Percentiles rank a stretch among this genome's conserved stretches.
These are phyloP conservation scores for Netelia melanura DNA, from an alignment of 2,888 invertebrate genomes.

Conservation along the genomic window DNA sequence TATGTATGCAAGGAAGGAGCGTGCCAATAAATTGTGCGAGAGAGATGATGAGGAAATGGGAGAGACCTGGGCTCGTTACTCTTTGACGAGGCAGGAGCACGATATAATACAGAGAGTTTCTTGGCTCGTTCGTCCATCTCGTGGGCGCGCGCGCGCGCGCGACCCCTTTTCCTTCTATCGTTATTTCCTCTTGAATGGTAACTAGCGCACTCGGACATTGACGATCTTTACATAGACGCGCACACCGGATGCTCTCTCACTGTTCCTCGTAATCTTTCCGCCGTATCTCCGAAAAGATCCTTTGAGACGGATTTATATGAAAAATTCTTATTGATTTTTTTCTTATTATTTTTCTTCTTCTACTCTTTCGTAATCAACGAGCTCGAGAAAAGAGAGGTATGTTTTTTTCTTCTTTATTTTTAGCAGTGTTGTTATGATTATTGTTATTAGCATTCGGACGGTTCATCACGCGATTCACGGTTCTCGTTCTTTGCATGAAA, in stretches of 20 bases:
- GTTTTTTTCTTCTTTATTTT: conserved; percentile 11
- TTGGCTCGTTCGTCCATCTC: not conserved
- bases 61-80: conserved; percentile 35
- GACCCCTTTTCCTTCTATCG: not conserved
- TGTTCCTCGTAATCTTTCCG: conserved; percentile 19
- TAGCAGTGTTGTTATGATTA: not conserved
- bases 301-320: conserved; percentile 19
- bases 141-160: not conserved
- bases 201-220: conserved; percentile 31
- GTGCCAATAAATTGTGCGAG: not conserved
- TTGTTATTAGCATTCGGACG: conserved; percentile 35
- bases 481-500: conserved; percentile 20
- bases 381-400: not conserved
- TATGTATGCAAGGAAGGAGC: not conserved
- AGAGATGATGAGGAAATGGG: not conserved
- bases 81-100: conserved; percentile 30
- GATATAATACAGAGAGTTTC: conserved; percentile 31
- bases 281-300: conserved; percentile 41
- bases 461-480: conserved; percentile 44
- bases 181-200: conserved; percentile 32
- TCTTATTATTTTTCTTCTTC: conserved; percentile 8
- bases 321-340: conserved; percentile 41
- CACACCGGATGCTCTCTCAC: not conserved
- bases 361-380: not conserved
- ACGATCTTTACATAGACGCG: conserved; percentile 3